These are phyloP conservation scores for Aspidiotus rigidus DNA, from an alignment of 2,888 invertebrate species.

Conservation along the genomic window DNA sequence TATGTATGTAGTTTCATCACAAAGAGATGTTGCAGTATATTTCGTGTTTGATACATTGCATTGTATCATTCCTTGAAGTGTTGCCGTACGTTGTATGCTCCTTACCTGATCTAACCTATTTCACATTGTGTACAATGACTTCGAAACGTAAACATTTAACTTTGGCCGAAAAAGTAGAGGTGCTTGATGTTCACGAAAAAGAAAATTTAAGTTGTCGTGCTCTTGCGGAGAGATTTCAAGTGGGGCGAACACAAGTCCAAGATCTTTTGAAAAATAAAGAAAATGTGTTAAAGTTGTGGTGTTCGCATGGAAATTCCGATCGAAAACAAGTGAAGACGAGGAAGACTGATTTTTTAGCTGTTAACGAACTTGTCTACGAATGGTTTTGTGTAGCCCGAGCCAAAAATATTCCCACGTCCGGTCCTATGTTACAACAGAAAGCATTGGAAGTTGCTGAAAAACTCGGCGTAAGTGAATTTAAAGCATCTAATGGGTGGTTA, in stretches of 20 bases:
- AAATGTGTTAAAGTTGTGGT: background rate
- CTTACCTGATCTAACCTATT: too few species aligned
- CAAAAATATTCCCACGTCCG: background rate
- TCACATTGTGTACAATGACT: background rate
- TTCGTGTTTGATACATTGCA: too few species aligned
- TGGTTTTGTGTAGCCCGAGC: background rate
- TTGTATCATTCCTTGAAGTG: too few species aligned
- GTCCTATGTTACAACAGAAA: too few species aligned
- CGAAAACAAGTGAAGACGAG: background rate
- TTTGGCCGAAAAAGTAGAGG: background rate
- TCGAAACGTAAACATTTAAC: background rate
- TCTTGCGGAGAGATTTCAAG: background rate
- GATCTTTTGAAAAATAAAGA: background rate
- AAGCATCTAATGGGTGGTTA: conserved; percentile 38
- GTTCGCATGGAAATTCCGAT: background rate
- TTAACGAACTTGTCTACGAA: background rate
- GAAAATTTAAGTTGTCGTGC: background rate
- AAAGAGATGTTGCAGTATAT: too few species aligned
- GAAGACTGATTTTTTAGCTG: background rate
- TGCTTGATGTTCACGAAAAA: background rate
- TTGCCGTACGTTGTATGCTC: too few species aligned
- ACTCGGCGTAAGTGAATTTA: too few species aligned
- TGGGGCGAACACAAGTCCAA: background rate
- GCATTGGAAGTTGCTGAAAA: background rate
- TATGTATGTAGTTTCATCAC: too few species aligned